Base-by-base conservation (phyloP, 1,140 invertebrate genomes). In the Teleopsis dalmanni region DNA sequence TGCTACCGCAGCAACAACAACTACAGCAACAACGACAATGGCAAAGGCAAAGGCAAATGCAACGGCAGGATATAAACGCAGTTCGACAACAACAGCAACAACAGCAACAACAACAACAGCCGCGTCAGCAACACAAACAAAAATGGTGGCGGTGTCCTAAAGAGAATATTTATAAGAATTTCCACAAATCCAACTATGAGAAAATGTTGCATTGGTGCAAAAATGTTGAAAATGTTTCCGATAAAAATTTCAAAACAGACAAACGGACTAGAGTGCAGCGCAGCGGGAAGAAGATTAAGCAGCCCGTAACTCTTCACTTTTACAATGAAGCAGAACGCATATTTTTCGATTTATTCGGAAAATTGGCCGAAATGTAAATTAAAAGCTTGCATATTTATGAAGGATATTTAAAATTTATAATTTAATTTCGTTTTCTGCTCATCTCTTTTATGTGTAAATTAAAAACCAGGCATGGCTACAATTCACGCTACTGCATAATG, bases 401-500 rank as follows among this genome's bases (percentile, higher is more conserved):
- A 13, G 13, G 7, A 8, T n/a, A n/a, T n/a, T n/a, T n/a, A n/a
- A n/a, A 29, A 29, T 29, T 29, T 29, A 7, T 7, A 8, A 29
- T 29, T 7, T 8, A 29, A 29, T 29, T 29, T 7, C 27, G 27
- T 29, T 7, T 29, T 29, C 7, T 7, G 27, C 27, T 29, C 27
- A 29, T 7, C 13, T n/a, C n/a, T n/a, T n/a, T 26, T 46, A n/a
- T 16, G 11, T 27, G 41, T 5, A 25, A 31, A 16, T 37, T 7
- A 47, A 23, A 52, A 72, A 74, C 50, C 65, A 77, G 78, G 50
- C 80, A 81, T 42, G 60, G 54, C 48, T 62, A 84, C 18, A 76
- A 84, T 26, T 81, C 83, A 10, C 77, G 73, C 19, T 72, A 75
- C 18, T 87, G 84, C 64, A 63, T 86, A 26, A 69, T 84, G 49